These are phyloP conservation scores for Scarus forsteni DNA, from an alignment of 2,797 vertebrate genomes.

Conservation along the genomic window DNA sequence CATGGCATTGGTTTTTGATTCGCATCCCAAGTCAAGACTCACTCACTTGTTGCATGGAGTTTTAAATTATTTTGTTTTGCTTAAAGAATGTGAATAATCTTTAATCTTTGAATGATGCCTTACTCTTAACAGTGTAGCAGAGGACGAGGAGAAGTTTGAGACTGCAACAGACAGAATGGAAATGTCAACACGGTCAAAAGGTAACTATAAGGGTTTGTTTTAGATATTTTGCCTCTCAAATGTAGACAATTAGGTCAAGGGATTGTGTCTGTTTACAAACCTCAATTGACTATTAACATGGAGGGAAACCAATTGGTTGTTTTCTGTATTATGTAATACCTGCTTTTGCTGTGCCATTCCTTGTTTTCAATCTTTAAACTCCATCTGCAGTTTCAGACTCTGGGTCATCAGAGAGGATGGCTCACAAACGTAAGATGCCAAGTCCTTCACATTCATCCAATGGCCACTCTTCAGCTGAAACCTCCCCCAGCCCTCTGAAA, in stretches of 20 bases:
- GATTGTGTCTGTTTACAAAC: conserved; percentile 4
- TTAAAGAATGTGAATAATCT: neutral
- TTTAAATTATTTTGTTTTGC: too few species aligned
- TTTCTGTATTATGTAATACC: conserved; percentile 9
- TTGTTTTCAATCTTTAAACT: conserved; percentile 32
- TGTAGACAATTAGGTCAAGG: neutral
- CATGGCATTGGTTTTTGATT: too few species aligned
- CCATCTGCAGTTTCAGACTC: conserved; percentile 83
- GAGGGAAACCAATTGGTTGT: conserved; percentile 3
- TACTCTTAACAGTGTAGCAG: conserved; percentile 88
- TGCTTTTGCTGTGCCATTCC: neutral
- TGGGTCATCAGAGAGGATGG: conserved; percentile 88
- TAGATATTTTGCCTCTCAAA: neutral
- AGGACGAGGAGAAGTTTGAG: conserved; percentile 92
- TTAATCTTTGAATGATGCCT: conserved; percentile 28
- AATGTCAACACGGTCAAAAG: conserved; percentile 98
- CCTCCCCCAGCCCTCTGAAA: conserved; percentile 92
- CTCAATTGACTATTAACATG: neutral
- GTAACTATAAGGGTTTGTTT: conserved; percentile 78
- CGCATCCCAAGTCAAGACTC: too few species aligned
- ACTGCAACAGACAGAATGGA: conserved; percentile 94
- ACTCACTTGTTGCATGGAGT: too few species aligned
- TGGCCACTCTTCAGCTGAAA: conserved; percentile 94
- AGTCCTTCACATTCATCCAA: conserved; percentile 97
- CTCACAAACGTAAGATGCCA: conserved; percentile 93